Conservation (phyloP, 2,797 vertebrate genomes). For the Hippopotamyrus pictus region DNA sequence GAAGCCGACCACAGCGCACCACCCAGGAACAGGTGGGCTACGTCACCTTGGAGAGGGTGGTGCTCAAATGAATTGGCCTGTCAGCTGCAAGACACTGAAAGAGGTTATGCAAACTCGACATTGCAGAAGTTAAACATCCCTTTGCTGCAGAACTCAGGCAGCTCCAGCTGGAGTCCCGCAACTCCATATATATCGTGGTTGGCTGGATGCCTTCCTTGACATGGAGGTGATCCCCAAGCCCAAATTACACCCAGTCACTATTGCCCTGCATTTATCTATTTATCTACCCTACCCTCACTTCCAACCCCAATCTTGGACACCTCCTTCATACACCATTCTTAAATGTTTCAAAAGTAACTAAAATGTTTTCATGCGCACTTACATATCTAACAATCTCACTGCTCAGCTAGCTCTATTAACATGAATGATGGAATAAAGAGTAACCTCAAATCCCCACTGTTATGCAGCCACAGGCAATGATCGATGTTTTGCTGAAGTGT, state of each 20-base stretch:
- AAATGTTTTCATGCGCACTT: background rate
- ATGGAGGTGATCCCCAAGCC: background rate
- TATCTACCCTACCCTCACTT: background rate
- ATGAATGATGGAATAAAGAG: background rate
- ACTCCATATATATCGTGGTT: background rate
- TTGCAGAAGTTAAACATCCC: background rate
- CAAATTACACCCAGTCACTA: background rate
- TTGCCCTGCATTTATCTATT: background rate
- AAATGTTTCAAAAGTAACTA: background rate
- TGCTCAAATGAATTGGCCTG: background rate
- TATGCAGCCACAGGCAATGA: background rate
- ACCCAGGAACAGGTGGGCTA: background rate
- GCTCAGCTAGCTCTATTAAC: background rate
- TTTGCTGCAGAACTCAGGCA: background rate
- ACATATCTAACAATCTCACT: background rate
- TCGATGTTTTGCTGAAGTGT: background rate
- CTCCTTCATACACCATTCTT: background rate
- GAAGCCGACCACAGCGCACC: background rate
- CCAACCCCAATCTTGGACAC: background rate
- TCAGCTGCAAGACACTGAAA: background rate
- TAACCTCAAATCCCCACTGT: background rate
- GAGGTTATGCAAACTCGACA: background rate
- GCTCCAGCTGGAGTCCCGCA: background rate
- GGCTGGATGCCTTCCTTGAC: background rate
- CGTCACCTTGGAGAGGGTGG: background rate